Percentiles rank a stretch among this genome's conserved stretches.
Conservation (phyloP, 2,113 vertebrate genomes). For the Microtus pennsylvanicus region DNA sequence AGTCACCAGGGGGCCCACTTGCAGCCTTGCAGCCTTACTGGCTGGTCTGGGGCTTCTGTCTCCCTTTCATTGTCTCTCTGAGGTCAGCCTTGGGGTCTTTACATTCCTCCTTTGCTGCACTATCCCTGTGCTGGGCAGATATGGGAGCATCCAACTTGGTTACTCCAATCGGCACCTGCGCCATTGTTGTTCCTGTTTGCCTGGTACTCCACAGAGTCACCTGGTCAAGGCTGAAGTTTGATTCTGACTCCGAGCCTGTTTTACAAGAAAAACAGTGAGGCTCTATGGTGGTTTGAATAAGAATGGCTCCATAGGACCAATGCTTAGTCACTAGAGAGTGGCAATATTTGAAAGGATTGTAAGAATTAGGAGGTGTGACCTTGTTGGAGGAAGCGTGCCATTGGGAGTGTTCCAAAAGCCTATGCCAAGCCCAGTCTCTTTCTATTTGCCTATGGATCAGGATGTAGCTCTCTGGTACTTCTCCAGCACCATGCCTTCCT, state of each 20-base stretch:
- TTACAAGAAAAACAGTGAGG: background rate
- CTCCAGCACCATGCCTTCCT: background rate
- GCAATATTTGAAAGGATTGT: background rate
- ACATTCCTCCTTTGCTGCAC: background rate
- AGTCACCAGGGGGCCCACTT: background rate
- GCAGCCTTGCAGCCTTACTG: background rate
- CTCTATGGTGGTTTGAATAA: no score
- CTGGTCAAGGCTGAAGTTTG: background rate
- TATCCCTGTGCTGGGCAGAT: background rate
- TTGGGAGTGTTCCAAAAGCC: background rate
- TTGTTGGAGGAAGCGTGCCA: background rate
- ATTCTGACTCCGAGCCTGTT: no score
- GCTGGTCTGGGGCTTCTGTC: background rate
- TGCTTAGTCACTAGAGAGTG: background rate
- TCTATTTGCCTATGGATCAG: background rate
- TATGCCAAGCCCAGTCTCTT: no score
- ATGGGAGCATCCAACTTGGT: background rate
- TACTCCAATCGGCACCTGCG: rapidly evolving
- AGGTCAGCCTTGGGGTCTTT: background rate
- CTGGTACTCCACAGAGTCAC: background rate
- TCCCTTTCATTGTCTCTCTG: background rate
- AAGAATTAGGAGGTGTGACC: background rate
- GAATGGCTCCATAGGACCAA: background rate
- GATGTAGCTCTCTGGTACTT: no score
- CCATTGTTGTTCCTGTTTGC: rapidly evolving